Conservation (phyloP, 2,888 invertebrate species). For the Portevinia maculata region DNA sequence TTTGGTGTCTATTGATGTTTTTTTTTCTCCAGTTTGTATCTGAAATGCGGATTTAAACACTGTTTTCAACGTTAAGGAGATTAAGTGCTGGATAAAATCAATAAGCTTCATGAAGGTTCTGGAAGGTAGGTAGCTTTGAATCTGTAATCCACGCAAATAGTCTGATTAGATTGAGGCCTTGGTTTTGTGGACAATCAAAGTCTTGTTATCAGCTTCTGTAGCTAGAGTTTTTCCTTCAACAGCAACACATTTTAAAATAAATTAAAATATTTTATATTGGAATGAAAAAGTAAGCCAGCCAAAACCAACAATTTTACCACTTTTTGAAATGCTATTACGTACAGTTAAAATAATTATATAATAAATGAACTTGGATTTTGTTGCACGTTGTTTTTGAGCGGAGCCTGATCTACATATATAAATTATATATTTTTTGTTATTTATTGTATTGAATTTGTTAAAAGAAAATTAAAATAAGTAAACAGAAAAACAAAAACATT, state of each 20-base stretch:
- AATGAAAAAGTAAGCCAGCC: conserved; percentile 28
- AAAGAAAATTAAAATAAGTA: conserved; percentile 21
- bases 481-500: conserved; percentile 26
- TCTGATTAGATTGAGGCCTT: too few species aligned
- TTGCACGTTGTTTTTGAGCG: conserved; percentile 91
- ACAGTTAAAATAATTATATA: too few species aligned
- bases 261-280: background rate
- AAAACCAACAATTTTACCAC: too few species aligned
- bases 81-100: conserved; percentile 31
- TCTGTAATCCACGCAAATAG: background rate
- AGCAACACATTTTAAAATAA: too few species aligned
- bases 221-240: too few species aligned
- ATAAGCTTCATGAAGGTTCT: conserved; percentile 12
- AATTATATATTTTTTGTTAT: conserved; percentile 83
- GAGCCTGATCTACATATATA: conserved; percentile 80
- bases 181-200: too few species aligned
- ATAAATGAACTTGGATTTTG: too few species aligned
- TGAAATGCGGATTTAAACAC: conserved; percentile 26
- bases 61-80: conserved; percentile 33
- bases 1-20: background rate
- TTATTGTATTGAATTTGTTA: conserved; percentile 74
- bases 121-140: background rate
- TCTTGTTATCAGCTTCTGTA: too few species aligned
- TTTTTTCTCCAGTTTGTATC: background rate
- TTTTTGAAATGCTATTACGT: too few species aligned